Evolutionary conservation across 2,888 invertebrate species (phyloP).

Genomic region (Masnerella sp.): DNA sequence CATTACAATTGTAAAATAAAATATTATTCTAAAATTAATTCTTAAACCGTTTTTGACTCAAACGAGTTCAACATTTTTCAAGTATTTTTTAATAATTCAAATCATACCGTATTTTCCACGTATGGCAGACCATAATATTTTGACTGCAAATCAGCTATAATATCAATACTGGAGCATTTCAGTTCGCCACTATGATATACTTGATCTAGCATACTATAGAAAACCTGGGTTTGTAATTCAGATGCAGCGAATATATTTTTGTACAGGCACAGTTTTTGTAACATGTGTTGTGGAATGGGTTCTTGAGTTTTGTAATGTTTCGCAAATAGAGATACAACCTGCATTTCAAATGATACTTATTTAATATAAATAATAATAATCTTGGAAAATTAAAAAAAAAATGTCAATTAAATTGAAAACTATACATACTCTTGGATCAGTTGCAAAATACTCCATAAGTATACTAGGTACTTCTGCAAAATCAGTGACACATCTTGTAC

Average conservation of each 20-base stretch:
- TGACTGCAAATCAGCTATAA: slow-evolving; percentile 86
- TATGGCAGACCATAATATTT: slow-evolving; percentile 92
- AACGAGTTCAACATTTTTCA: too few species aligned
- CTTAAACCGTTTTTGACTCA: too few species aligned
- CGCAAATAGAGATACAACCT: slow-evolving; percentile 91
- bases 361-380: neutral
- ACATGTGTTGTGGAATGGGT: slow-evolving; percentile 87
- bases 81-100: too few species aligned
- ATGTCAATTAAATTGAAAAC: neutral
- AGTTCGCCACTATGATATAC: slow-evolving; percentile 87
- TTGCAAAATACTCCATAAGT: slow-evolving; percentile 98
- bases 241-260: slow-evolving; percentile 93
- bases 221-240: slow-evolving; percentile 93
- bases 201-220: slow-evolving; percentile 95
- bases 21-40: slow-evolving; percentile 11
- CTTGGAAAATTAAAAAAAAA: neutral
- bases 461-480: slow-evolving; percentile 99
- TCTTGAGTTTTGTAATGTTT: slow-evolving; percentile 94
- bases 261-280: slow-evolving; percentile 89
- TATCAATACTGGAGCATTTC: slow-evolving; percentile 82
- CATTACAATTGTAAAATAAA: too few species aligned
- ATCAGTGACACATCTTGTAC: slow-evolving; percentile 97
- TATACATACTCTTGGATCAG: slow-evolving; percentile 85
- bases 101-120: slow-evolving; percentile 89
- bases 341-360: too few species aligned